Percentiles rank a stretch among this genome's conserved stretches.
phyloP scores from a whole-genome alignment of 2,888 invertebrate genomes.

The Lasioglossum calceatum region DNA sequence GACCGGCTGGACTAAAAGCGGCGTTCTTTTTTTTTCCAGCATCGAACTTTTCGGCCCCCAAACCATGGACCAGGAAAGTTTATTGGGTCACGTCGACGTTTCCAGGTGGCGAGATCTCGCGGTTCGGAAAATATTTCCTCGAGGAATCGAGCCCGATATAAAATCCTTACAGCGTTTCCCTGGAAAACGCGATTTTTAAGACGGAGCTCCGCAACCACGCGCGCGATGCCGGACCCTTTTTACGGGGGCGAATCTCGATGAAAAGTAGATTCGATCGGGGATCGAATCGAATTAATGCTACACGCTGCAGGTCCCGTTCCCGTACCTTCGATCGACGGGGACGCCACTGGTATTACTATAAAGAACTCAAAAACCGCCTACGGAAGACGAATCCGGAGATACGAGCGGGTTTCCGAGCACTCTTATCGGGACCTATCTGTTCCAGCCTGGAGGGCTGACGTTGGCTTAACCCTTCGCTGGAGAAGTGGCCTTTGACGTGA shows the following conservation, averaged over 20 bases:
- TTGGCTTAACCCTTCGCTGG: not conserved
- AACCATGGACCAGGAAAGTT: slow-evolving; percentile 36
- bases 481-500: not conserved
- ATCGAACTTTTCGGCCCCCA: slow-evolving; percentile 11
- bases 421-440: not conserved
- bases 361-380: not conserved
- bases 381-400: not conserved
- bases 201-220: not conserved
- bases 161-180: not conserved
- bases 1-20: slow-evolving; percentile 1
- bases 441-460: not conserved
- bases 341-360: not conserved
- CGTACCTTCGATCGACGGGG: not conserved
- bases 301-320: not conserved
- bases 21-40: slow-evolving; percentile 5
- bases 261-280: not conserved
- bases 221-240: not conserved
- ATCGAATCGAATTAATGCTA: not conserved
- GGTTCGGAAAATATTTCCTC: not conserved
- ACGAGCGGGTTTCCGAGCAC: not conserved
- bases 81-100: slow-evolving; percentile 47
- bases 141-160: not conserved
- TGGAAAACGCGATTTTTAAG: slow-evolving; percentile 1
- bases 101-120: slow-evolving; percentile 1
- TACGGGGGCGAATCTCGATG: not conserved